These are phyloP conservation scores for Taenioides sp. DNA, from an alignment of 2,797 vertebrate genomes.

Conservation along the genomic window DNA sequence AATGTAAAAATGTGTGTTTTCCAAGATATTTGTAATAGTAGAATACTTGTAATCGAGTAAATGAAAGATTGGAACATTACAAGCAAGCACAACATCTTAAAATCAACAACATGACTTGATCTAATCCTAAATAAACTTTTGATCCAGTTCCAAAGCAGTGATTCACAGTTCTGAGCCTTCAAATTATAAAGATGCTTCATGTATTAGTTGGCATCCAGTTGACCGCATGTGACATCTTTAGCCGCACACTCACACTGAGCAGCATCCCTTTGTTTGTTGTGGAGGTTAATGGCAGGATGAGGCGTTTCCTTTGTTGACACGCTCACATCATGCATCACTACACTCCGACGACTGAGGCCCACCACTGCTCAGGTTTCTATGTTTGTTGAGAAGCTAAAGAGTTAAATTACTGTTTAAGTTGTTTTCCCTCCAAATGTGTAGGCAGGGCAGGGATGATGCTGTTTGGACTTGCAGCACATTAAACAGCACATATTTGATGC, in stretches of 20 bases:
- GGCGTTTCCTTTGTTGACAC: conserved; percentile 64
- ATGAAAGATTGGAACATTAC: background rate
- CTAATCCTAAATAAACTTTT: background rate
- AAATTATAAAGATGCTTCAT: background rate
- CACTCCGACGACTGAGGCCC: conserved; percentile 46
- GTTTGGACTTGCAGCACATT: conserved; percentile 35
- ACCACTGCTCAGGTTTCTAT: conserved; percentile 47
- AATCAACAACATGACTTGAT: background rate
- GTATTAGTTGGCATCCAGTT: background rate
- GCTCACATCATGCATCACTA: conserved; percentile 36
- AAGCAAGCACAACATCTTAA: background rate
- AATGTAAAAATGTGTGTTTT: background rate
- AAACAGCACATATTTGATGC: conserved; percentile 20
- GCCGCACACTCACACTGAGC: conserved; percentile 30
- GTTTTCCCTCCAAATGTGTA: conserved; percentile 2
- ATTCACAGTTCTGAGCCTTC: background rate
- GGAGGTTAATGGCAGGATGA: conserved; percentile 61
- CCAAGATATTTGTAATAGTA: too few relatives aligned
- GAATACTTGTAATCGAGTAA: background rate
- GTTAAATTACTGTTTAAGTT: conserved; percentile 34
- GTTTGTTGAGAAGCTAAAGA: conserved; percentile 49
- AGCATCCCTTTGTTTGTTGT: conserved; percentile 58
- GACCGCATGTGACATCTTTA: conserved; percentile 1
- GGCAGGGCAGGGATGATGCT: background rate
- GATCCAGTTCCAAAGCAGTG: background rate